Evolutionary conservation across 2,797 vertebrate genomes (phyloP).

Genomic region (Siniperca scherzeri): DNA sequence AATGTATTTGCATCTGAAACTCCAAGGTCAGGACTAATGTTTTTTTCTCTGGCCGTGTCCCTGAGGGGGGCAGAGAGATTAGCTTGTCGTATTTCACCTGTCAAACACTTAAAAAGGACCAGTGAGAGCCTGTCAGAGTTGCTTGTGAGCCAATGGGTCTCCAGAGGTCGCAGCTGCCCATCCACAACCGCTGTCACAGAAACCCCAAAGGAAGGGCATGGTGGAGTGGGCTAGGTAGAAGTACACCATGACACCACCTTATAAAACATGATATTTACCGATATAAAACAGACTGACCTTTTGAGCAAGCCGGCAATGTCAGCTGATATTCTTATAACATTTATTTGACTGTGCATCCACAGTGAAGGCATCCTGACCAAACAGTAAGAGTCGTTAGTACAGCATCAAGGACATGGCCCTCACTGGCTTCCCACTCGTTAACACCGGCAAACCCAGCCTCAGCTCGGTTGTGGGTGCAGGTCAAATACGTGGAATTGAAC

Average conservation of each 20-base stretch:
- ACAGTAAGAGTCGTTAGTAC: not conserved
- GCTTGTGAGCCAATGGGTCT: slow-evolving; percentile 44
- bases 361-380: not conserved
- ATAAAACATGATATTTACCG: slow-evolving; percentile 24
- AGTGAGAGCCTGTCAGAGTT: slow-evolving; percentile 31
- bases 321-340: slow-evolving; percentile 14
- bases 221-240: not conserved
- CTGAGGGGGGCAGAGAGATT: slow-evolving; percentile 72
- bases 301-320: not conserved
- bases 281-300: slow-evolving; percentile 28
- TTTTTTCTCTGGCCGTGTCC: slow-evolving; percentile 75
- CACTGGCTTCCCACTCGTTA: not conserved
- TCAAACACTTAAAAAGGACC: slow-evolving; percentile 74
- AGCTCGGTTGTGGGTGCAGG: not conserved
- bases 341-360: not conserved
- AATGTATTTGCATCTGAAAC: slow-evolving; percentile 81
- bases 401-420: not conserved
- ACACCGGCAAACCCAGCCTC: not conserved
- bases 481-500: not conserved
- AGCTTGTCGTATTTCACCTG: slow-evolving; percentile 82
- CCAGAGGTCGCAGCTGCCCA: slow-evolving; percentile 69
- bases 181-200: slow-evolving; percentile 44
- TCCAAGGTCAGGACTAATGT: slow-evolving; percentile 80
- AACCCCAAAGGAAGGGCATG: slow-evolving; percentile 1
- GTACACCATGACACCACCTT: not conserved